These are phyloP conservation scores for Melospiza georgiana DNA, from an alignment of 2,113 vertebrate species.

Conservation along the genomic window DNA sequence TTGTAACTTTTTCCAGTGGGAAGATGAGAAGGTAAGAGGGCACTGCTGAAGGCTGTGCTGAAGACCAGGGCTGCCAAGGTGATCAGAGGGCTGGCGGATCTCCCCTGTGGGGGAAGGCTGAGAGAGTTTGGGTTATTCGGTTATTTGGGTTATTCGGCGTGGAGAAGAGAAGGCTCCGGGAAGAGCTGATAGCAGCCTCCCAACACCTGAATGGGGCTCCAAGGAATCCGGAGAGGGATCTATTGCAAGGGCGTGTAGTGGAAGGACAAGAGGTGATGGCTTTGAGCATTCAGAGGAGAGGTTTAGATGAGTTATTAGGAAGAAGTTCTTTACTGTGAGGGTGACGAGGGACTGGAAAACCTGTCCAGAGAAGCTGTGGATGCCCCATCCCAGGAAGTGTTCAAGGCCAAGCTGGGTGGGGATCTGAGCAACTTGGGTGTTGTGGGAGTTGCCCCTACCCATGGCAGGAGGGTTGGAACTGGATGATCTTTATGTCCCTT, in stretches of 20 bases:
- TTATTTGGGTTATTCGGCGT: not conserved
- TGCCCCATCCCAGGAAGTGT: not conserved
- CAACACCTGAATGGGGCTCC: rapidly evolving
- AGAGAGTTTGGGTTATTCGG: not conserved
- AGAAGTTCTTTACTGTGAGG: not conserved
- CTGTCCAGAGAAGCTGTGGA: not conserved
- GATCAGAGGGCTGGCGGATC: not conserved
- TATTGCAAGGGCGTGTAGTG: too few relatives aligned
- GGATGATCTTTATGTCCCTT: not conserved
- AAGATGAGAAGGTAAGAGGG: conserved; percentile 88
- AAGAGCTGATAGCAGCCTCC: not conserved
- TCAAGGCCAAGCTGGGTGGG: not conserved
- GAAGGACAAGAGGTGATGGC: too few relatives aligned
- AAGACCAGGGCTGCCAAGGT: too few relatives aligned
- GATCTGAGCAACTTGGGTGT: not conserved
- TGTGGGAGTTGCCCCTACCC: not conserved
- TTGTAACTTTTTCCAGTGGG: conserved; percentile 95
- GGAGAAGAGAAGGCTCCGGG: not conserved
- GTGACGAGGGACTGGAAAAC: not conserved
- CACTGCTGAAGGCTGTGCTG: rapidly evolving
- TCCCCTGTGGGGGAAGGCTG: rapidly evolving
- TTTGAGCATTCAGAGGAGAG: not conserved
- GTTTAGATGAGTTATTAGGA: not conserved
- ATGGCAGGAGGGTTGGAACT: not conserved
- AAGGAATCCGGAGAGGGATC: too few relatives aligned